phyloP scores from a whole-genome alignment of 2,113 vertebrate genomes.

The Ifrita kowaldi region DNA sequence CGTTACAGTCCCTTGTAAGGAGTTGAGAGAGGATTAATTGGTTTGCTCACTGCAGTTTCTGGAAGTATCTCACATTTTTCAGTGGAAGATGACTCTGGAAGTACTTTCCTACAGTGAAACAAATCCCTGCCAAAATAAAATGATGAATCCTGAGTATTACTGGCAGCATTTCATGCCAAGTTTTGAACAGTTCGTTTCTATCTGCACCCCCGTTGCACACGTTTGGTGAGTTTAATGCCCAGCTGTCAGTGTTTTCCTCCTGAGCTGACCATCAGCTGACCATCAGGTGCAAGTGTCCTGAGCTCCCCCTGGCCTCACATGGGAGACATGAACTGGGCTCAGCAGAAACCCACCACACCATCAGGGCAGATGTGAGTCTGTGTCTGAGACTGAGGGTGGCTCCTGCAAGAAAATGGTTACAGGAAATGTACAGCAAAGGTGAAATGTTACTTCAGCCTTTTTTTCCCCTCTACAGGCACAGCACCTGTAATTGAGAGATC shows the following conservation, averaged over 20 bases:
- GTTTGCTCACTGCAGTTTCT: constrained; percentile 53
- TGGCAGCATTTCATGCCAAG: constrained; percentile 46
- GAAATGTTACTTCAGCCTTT: not conserved
- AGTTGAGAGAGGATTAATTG: constrained; percentile 64
- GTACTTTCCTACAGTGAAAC: constrained; percentile 56
- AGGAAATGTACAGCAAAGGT: not conserved
- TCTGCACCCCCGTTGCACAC: not conserved
- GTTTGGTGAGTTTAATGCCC: not conserved
- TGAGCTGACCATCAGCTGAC: not conserved
- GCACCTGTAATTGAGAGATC: not conserved
- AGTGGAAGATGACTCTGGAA: constrained; percentile 58
- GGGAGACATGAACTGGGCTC: rapidly evolving
- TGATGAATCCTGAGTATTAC: constrained; percentile 62
- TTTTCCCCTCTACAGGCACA: not conserved
- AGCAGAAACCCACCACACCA: not conserved
- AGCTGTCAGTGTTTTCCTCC: constrained; percentile 18
- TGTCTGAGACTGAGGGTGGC: not conserved
- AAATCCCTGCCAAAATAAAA: constrained; percentile 65
- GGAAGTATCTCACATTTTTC: constrained; percentile 62
- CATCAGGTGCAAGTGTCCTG: not conserved
- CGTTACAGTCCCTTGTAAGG: constrained; percentile 52
- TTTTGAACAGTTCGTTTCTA: constrained; percentile 1
- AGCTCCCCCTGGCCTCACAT: not conserved
- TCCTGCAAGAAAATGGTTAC: not conserved
- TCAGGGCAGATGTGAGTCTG: not conserved